Evolutionary conservation across 2,113 vertebrate species (phyloP).

Genomic region (Clarias gariepinus): DNA sequence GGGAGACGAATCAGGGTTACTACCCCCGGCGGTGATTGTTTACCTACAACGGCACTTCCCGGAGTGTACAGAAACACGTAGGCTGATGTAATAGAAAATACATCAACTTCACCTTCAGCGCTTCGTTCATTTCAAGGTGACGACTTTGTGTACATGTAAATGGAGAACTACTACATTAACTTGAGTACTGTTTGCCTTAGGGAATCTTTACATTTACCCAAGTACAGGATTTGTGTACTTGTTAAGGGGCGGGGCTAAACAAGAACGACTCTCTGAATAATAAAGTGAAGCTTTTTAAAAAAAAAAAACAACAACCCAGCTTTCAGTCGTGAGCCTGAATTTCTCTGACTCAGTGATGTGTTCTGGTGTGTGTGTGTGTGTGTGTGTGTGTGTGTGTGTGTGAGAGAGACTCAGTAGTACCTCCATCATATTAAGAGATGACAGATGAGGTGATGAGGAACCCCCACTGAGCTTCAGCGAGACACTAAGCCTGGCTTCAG

Average conservation of each 20-base stretch:
- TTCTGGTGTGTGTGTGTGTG: neutral
- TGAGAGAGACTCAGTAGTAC: constrained; percentile 8
- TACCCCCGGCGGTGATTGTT: no score
- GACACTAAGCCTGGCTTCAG: constrained; percentile 52
- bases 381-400: neutral
- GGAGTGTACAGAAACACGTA: no score
- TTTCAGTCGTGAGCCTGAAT: neutral
- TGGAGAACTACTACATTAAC: no score
- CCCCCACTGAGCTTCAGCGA: constrained; percentile 38
- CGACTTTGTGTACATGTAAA: no score
- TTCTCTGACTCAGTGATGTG: neutral
- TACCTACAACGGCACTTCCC: no score
- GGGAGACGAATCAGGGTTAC: no score
- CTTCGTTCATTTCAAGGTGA: no score
- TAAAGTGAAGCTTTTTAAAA: neutral
- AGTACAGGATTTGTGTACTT: no score
- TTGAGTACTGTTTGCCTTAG: no score
- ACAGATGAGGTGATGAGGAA: constrained; percentile 15
- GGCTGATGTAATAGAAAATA: neutral
- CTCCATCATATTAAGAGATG: constrained; percentile 13
- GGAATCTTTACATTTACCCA: no score
- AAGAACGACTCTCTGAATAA: neutral
- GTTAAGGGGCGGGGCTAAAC: neutral
- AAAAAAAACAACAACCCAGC: neutral
- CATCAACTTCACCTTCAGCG: no score